A percentile compares a stretch with the other conserved stretches of the same genome.
These are phyloP conservation scores for Menidia menidia DNA, from an alignment of 2,797 vertebrate genomes.

Conservation along the genomic window DNA sequence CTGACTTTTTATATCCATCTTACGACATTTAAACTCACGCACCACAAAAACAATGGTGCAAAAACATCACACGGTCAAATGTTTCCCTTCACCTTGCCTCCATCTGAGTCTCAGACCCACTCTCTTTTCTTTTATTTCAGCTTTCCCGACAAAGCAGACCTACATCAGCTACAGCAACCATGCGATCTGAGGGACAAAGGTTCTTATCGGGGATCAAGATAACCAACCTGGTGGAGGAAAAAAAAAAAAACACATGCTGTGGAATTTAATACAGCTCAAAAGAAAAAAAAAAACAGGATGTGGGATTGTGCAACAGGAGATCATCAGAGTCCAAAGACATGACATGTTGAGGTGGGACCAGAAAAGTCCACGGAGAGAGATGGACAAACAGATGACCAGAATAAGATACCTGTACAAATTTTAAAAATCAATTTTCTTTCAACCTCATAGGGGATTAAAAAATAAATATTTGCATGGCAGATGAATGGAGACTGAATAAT, in stretches of 20 bases:
- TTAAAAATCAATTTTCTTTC: conserved; percentile 64
- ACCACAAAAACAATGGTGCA: conserved; percentile 5
- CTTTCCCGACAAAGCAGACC: conserved; percentile 95
- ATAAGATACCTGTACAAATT: conserved; percentile 53
- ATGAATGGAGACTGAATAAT: conserved; percentile 52
- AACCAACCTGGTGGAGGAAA: conserved; percentile 55
- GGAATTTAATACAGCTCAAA: conserved; percentile 46
- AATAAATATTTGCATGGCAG: conserved; percentile 69
- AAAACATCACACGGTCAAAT: neutral
- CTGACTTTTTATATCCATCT: neutral
- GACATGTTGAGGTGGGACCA: conserved; percentile 37
- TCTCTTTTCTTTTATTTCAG: conserved; percentile 81
- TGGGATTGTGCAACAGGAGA: conserved; percentile 43
- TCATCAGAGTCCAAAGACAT: conserved; percentile 52
- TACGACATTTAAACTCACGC: conserved; percentile 20
- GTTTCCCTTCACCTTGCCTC: conserved; percentile 14
- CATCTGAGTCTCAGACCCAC: conserved; percentile 28
- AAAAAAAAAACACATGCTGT: conserved; percentile 32
- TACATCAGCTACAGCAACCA: conserved; percentile 99
- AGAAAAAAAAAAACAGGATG: conserved; percentile 27
- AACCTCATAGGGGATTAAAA: conserved; percentile 51
- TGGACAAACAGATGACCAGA: conserved; percentile 47
- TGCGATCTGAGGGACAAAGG: conserved; percentile 88
- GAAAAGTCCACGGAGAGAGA: conserved; percentile 33
- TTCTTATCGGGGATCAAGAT: conserved; percentile 60